phyloP scores from a whole-genome alignment of 35 echinoderm and acorn worm genomes.

The Ophioderma brevispina region DNA sequence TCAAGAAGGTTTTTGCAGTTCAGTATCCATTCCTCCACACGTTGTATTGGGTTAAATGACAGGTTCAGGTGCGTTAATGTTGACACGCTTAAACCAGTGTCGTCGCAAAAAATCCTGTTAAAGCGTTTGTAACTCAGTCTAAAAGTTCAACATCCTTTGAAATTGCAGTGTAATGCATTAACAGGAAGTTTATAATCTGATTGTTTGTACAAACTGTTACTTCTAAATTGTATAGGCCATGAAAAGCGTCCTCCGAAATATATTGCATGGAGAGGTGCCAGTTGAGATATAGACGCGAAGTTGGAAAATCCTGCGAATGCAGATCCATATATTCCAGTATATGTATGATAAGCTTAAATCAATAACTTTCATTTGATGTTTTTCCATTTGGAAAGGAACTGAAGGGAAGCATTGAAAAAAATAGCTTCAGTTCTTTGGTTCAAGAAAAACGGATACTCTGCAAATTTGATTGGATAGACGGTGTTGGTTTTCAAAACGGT shows the following conservation, averaged over 20 bases:
- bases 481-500: no score
- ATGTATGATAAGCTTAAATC: not conserved
- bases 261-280: not conserved
- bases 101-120: not conserved
- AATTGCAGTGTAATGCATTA: not conserved
- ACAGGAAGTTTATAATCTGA: not conserved
- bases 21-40: not conserved
- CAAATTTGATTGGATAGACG: no score
- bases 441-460: no score
- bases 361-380: not conserved
- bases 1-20: not conserved
- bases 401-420: not conserved
- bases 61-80: not conserved
- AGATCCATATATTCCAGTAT: not conserved
- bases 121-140: not conserved
- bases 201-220: not conserved
- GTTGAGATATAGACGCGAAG: not conserved
- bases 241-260: not conserved
- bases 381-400: not conserved
- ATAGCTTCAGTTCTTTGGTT: not conserved
- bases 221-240: not conserved
- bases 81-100: not conserved
- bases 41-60: not conserved
- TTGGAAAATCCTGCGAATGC: not conserved
- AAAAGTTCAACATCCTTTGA: not conserved